Evolutionary conservation across 1,140 invertebrate species (phyloP).

Genomic region (Cydia strobilella): DNA sequence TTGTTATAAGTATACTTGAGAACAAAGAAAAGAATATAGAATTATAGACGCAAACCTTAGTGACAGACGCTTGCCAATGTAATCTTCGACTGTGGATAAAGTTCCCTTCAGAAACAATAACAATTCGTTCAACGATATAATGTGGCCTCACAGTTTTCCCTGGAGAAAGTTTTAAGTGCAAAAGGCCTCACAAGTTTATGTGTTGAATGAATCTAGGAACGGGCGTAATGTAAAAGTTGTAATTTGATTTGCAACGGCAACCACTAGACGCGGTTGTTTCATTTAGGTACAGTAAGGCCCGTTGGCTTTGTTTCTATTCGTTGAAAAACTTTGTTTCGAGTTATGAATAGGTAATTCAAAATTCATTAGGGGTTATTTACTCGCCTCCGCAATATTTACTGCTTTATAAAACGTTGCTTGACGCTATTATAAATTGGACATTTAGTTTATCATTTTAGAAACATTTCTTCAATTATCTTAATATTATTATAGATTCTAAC

Average conservation of each 20-base stretch:
- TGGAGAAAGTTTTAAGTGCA: conserved; percentile 55
- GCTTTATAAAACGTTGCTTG: not conserved
- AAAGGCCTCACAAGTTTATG: conserved; percentile 59
- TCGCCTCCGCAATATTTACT: conserved; percentile 6
- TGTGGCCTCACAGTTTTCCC: conserved; percentile 52
- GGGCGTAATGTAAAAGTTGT: conserved; percentile 58
- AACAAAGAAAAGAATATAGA: too few relatives aligned
- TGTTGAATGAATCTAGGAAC: conserved; percentile 54
- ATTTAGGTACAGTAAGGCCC: conserved; percentile 42
- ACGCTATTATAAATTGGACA: conserved; percentile 1
- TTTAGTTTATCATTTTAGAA: not conserved
- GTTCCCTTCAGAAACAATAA: conserved; percentile 59
- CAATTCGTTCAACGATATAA: conserved; percentile 57
- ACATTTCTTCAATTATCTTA: not conserved
- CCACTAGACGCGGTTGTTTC: conserved; percentile 49
- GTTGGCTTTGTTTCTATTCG: conserved; percentile 42
- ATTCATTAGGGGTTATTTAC: conserved; percentile 31
- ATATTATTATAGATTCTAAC: not conserved
- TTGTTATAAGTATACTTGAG: too few relatives aligned
- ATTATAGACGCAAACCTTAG: not conserved
- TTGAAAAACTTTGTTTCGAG: conserved; percentile 46
- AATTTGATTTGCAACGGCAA: conserved; percentile 57
- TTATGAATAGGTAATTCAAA: conserved; percentile 49
- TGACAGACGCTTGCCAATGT: conserved; percentile 35
- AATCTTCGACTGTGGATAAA: conserved; percentile 47